Evolutionary conservation across 2,888 invertebrate species (phyloP).

Genomic region (Leucoma salicis): DNA sequence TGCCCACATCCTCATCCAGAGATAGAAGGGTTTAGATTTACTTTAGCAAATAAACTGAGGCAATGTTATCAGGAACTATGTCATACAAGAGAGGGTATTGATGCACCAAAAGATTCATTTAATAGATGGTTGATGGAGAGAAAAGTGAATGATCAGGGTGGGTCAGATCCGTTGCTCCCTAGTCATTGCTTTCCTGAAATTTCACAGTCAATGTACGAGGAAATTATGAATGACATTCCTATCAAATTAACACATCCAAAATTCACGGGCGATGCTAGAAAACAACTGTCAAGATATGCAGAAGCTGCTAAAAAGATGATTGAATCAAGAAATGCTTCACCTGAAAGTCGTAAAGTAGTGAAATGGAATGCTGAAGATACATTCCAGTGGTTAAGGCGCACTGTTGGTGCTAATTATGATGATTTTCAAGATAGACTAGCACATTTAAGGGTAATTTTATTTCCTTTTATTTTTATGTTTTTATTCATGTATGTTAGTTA

Average conservation of each 20-base stretch:
- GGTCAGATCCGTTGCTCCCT: constrained; percentile 94
- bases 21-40: constrained; percentile 92
- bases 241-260: constrained; percentile 97
- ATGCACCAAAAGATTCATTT: constrained; percentile 97
- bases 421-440: constrained; percentile 94
- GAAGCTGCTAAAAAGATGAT: constrained; percentile 99
- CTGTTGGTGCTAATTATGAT: constrained; percentile 96
- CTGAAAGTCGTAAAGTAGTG: constrained; percentile 97
- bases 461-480: no score
- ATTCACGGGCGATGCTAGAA: constrained; percentile 96
- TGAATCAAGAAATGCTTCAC: constrained; percentile 94
- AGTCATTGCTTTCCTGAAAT: constrained; percentile 96
- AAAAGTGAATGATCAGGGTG: constrained; percentile 93
- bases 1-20: constrained; percentile 97
- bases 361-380: constrained; percentile 99
- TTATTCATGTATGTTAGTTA: no score
- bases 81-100: constrained; percentile 94
- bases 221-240: constrained; percentile 99
- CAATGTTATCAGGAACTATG: constrained; percentile 97
- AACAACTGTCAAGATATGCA: constrained; percentile 95
- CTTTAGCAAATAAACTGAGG: constrained; percentile 91
- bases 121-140: constrained; percentile 98
- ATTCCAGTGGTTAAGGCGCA: constrained; percentile 96
- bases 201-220: constrained; percentile 96
- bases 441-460: constrained; percentile 87